These are phyloP conservation scores for Parazoanthus atlanticus DNA, from an alignment of 92 coral and sea anemone species.

Conservation along the genomic window DNA sequence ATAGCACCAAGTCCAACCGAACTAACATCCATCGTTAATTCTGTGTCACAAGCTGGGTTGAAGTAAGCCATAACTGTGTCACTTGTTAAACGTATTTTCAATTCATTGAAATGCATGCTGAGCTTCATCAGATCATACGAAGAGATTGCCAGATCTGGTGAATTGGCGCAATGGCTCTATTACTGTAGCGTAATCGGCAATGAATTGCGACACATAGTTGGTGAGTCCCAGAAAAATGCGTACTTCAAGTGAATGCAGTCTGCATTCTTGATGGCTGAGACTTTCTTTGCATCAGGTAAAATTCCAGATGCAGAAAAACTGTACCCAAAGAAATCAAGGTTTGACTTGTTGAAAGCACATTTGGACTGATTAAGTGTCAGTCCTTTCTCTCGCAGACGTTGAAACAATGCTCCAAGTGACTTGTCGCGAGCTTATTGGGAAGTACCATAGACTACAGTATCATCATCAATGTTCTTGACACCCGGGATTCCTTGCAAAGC, in stretches of 20 bases:
- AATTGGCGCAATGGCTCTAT: slow-evolving; percentile 40
- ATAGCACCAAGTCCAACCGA: neutral
- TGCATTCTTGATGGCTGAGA: slow-evolving; percentile 25
- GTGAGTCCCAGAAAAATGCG: slow-evolving; percentile 40
- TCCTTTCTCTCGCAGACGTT: slow-evolving; percentile 36
- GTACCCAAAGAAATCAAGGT: slow-evolving; percentile 41
- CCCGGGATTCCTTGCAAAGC: too few relatives aligned
- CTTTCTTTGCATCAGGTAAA: slow-evolving; percentile 35
- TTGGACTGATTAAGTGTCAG: slow-evolving; percentile 26
- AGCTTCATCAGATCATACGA: slow-evolving; percentile 52
- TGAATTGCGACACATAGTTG: slow-evolving; percentile 37
- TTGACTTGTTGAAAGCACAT: neutral
- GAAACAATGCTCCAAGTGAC: slow-evolving; percentile 9
- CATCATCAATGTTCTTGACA: too few relatives aligned
- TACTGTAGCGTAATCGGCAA: neutral
- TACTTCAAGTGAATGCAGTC: slow-evolving; percentile 19
- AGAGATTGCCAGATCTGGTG: slow-evolving; percentile 38
- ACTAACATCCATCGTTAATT: slow-evolving; percentile 6
- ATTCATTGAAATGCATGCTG: slow-evolving; percentile 52
- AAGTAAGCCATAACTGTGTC: slow-evolving; percentile 1
- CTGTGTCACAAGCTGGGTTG: slow-evolving; percentile 35
- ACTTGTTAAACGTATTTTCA: slow-evolving; percentile 41
- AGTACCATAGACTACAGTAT: slow-evolving; percentile 4
- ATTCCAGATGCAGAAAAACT: slow-evolving; percentile 14
- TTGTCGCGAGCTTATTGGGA: neutral